Conservation (phyloP, 2,113 vertebrate genomes). For the Notiomystis cincta region DNA sequence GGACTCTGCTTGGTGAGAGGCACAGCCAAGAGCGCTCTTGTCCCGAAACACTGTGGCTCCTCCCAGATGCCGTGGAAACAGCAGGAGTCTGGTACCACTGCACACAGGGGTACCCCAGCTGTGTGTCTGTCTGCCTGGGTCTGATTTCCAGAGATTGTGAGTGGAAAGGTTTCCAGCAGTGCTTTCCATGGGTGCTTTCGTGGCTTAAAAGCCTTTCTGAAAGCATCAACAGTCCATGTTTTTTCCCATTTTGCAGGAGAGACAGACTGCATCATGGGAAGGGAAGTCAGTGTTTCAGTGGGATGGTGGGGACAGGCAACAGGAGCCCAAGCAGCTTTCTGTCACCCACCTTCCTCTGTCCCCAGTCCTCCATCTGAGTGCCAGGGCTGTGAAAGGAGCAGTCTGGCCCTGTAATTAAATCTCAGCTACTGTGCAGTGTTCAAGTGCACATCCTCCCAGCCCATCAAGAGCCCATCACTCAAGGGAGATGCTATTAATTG, state of each 20-base stretch:
- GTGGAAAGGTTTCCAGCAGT: not conserved
- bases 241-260: not conserved
- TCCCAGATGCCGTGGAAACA: not conserved
- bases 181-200: fast-evolving
- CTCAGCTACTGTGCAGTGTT: not conserved
- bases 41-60: not conserved
- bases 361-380: not conserved
- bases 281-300: not conserved
- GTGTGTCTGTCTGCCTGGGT: not conserved
- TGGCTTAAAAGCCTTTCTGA: not conserved
- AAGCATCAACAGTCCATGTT: fast-evolving
- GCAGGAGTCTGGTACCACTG: not conserved
- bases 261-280: fast-evolving
- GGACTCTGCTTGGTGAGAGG: not conserved
- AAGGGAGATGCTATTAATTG: not conserved
- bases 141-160: not conserved
- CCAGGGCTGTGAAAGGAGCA: not conserved
- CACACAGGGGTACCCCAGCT: fast-evolving
- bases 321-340: not conserved
- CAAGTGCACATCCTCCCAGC: not conserved
- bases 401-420: not conserved
- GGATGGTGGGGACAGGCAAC: fast-evolving
- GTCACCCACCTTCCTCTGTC: not conserved
- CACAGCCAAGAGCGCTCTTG: fast-evolving
- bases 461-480: not conserved